Evolutionary conservation across 2,113 vertebrate species (phyloP).

Genomic region (Hydrochoerus hydrochaeris): DNA sequence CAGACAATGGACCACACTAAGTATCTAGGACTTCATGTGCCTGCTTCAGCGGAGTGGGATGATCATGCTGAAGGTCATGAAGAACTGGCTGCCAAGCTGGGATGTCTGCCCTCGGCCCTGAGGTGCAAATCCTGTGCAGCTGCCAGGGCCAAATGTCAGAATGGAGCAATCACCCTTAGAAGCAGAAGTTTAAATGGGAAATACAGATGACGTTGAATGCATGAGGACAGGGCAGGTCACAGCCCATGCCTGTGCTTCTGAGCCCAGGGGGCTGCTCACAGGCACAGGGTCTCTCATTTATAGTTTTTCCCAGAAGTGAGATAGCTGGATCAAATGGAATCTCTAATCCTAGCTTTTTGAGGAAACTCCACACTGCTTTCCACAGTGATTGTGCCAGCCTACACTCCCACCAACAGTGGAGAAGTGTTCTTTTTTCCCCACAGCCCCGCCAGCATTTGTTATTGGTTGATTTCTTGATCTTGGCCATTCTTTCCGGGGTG

Average conservation of each 20-base stretch:
- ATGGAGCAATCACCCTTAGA: conserved; percentile 77
- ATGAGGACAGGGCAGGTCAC: conserved; percentile 47
- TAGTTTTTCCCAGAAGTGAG: neutral
- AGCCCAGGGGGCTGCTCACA: neutral
- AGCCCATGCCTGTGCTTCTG: neutral
- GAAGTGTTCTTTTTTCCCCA: too few species aligned
- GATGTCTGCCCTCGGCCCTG: neutral
- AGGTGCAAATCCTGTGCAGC: conserved; percentile 21
- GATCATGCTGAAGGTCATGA: neutral
- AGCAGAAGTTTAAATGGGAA: conserved; percentile 80
- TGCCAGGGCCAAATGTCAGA: conserved; percentile 72
- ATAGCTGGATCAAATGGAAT: too few species aligned
- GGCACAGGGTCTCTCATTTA: neutral
- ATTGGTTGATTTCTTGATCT: too few species aligned
- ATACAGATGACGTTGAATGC: conserved; percentile 76
- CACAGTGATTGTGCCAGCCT: too few species aligned
- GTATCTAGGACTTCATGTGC: neutral
- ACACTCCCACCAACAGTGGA: too few species aligned
- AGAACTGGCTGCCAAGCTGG: neutral
- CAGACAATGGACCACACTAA: too few species aligned
- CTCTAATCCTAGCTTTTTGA: too few species aligned
- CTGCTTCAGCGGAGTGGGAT: neutral
- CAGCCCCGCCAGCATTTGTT: too few species aligned
- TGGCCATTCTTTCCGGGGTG: too few species aligned
- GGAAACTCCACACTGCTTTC: too few species aligned